These are phyloP conservation scores for Hippocampus kuda DNA, from an alignment of 2,797 vertebrate species.

Conservation along the genomic window DNA sequence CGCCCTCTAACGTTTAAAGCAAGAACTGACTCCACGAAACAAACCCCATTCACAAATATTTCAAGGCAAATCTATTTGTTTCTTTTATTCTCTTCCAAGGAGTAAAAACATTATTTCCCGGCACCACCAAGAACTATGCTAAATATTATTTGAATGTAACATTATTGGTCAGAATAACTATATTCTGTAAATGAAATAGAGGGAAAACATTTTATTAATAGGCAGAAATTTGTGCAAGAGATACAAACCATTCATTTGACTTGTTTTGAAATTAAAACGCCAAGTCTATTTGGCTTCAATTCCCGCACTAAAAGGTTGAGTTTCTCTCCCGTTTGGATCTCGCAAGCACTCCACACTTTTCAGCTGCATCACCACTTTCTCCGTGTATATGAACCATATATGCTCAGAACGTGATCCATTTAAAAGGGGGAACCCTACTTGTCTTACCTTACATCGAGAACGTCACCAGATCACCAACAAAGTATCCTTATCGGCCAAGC, in stretches of 20 bases:
- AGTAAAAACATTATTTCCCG: not conserved
- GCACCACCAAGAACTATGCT: not conserved
- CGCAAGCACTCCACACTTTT: conserved; percentile 5
- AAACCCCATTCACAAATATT: conserved; percentile 45
- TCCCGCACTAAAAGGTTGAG: not conserved
- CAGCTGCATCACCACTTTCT: conserved; percentile 6
- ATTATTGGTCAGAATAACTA: not conserved
- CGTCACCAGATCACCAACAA: conserved; percentile 8
- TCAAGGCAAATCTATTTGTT: conserved; percentile 8
- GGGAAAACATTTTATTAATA: not conserved
- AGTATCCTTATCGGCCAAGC: conserved; percentile 41
- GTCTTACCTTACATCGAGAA: conserved; percentile 33
- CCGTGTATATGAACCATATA: not conserved
- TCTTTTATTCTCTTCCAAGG: not conserved
- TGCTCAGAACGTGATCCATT: too few relatives aligned
- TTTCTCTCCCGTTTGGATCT: conserved; percentile 3
- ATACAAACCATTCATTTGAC: not conserved
- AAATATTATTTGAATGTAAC: not conserved
- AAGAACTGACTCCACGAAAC: conserved; percentile 21
- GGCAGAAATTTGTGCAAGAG: not conserved
- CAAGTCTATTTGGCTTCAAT: conserved; percentile 41
- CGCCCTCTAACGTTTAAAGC: conserved; percentile 43
- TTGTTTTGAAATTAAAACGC: not conserved
- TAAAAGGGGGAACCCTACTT: not conserved
- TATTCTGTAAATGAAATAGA: not conserved